Conservation (phyloP, 2,113 vertebrate genomes). For the Neotoma lepida region DNA sequence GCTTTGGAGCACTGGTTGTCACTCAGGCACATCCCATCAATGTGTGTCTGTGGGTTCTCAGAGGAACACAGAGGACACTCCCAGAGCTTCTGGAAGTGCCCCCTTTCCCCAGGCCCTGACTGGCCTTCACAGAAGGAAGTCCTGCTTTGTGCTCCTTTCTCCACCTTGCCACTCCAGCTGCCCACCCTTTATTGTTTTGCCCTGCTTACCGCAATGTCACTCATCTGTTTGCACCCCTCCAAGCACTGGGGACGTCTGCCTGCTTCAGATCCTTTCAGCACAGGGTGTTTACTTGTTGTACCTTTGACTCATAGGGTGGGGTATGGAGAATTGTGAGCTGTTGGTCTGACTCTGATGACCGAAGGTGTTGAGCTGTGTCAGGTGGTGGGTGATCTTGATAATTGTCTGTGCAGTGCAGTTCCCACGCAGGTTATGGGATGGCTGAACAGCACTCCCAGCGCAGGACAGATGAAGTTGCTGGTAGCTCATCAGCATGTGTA, state of each 20-base stretch:
- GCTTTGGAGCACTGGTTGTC: neutral
- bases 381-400: neutral
- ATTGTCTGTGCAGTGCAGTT: neutral
- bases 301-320: neutral
- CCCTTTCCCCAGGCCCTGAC: accelerated
- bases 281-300: accelerated
- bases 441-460: accelerated
- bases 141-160: neutral
- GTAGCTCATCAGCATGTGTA: neutral
- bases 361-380: neutral
- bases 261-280: neutral
- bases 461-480: accelerated
- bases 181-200: neutral
- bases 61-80: neutral
- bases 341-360: neutral
- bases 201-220: neutral
- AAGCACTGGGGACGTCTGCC: accelerated
- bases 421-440: neutral
- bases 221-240: accelerated
- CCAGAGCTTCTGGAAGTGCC: neutral
- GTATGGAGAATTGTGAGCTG: neutral
- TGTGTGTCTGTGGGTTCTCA: neutral
- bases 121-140: neutral
- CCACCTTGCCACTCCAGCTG: no score
- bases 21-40: no score